Percentiles rank a stretch among this genome's conserved stretches.
These are phyloP conservation scores for Phoxinus dragarum DNA, from an alignment of 2,797 vertebrate genomes.

Conservation along the genomic window DNA sequence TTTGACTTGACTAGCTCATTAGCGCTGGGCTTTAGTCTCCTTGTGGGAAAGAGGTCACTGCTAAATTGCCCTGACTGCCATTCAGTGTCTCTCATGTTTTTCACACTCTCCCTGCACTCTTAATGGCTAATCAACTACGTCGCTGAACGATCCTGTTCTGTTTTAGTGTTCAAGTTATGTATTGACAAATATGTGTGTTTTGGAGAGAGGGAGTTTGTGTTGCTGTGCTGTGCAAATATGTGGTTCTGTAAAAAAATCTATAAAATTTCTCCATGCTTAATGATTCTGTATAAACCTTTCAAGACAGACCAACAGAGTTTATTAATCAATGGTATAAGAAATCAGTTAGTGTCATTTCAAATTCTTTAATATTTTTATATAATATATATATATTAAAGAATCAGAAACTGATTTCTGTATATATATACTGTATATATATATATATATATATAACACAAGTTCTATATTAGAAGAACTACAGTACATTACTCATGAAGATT, in stretches of 20 bases:
- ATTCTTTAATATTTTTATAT: no score
- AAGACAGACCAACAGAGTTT: neutral
- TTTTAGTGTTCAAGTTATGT: slow-evolving; percentile 12
- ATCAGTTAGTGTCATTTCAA: neutral
- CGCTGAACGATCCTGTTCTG: slow-evolving; percentile 18
- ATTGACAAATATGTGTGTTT: slow-evolving; percentile 11
- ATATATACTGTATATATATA: no score
- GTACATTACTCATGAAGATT: neutral
- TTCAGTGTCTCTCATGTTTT: slow-evolving; percentile 39
- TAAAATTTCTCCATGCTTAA: neutral
- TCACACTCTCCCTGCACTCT: neutral
- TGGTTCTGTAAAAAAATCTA: neutral
- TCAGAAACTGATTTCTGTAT: no score
- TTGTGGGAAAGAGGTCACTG: slow-evolving; percentile 40
- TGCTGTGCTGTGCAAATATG: neutral
- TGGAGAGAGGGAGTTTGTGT: neutral
- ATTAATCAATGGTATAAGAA: neutral
- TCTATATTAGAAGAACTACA: neutral
- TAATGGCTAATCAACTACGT: slow-evolving; percentile 28
- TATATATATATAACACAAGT: neutral
- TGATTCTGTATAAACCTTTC: neutral
- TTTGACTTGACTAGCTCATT: slow-evolving; percentile 49
- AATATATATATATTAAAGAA: no score
- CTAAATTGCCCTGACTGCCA: slow-evolving; percentile 38
- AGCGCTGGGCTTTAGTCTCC: slow-evolving; percentile 39